Conservation (phyloP, 2,797 vertebrate species). For the Pangasius krempfi region DNA sequence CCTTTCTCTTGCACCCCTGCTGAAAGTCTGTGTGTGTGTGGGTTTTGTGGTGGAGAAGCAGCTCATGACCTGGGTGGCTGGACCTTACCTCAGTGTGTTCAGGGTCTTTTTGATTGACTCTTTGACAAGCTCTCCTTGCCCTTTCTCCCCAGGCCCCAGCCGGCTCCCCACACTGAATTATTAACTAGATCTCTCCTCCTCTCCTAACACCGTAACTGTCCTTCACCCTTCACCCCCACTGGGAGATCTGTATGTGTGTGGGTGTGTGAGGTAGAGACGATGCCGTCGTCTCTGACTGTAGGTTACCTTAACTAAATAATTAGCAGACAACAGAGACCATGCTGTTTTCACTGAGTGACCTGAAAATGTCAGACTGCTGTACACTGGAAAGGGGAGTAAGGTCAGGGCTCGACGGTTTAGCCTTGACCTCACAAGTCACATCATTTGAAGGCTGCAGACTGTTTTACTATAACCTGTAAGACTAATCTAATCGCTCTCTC, state of each 20-base stretch:
- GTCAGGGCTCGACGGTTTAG: conserved; percentile 40
- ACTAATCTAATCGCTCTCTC: neutral
- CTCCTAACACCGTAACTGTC: conserved; percentile 52
- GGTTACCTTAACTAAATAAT: conserved; percentile 57
- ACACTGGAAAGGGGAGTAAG: conserved; percentile 40
- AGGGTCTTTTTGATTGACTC: conserved; percentile 71
- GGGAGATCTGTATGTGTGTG: conserved; percentile 47
- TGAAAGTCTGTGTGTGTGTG: conserved; percentile 43
- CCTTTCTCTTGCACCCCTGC: conserved; percentile 34
- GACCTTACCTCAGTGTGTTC: conserved; percentile 48
- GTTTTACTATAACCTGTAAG: conserved; percentile 28
- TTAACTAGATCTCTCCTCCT: conserved; percentile 68
- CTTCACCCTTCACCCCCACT: conserved; percentile 59
- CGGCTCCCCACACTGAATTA: conserved; percentile 75
- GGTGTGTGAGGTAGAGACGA: conserved; percentile 16
- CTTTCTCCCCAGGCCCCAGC: conserved; percentile 59
- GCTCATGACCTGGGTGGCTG: conserved; percentile 46
- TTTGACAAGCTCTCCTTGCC: conserved; percentile 63
- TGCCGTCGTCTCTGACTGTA: conserved; percentile 47
- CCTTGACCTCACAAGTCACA: conserved; percentile 47
- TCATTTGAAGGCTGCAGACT: conserved; percentile 34
- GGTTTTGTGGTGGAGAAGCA: conserved; percentile 41
- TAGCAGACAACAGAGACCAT: conserved; percentile 52
- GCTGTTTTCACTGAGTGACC: conserved; percentile 52
- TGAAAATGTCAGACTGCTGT: conserved; percentile 45